Base-by-base conservation (phyloP, 1,140 invertebrate genomes). In the Lordiphosa clarofinis region DNA sequence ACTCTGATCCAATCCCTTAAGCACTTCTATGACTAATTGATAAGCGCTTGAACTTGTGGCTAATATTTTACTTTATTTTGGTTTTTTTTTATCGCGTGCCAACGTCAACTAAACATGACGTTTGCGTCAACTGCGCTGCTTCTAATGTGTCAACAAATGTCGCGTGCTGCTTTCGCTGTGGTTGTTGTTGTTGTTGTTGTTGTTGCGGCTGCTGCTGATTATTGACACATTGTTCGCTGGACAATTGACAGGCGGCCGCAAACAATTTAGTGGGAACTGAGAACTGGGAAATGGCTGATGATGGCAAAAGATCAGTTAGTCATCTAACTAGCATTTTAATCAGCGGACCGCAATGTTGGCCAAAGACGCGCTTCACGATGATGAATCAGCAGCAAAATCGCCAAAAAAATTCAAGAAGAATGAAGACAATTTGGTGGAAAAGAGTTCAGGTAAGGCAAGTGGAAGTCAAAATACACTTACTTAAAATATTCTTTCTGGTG, bases 21-120 rank as follows among this genome's bases (percentile, higher is more conserved):
- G 19, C 21, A 5, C n/a, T 31, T 3, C 43, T 53, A 69, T 69
- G 65, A 69, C 65, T 69, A 69, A 69, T 68, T 68, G 40, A 59
- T 53, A 37, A 60, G 61, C 40, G 47, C 54, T 49, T 24, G 24
- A 35, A 33, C n/a, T 31, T 24, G 37, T 28, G 31, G 46, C 46
- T 13, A 15, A 7, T 48, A 4, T 28, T 28, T 10, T 43, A 6
- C 4, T 47, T 33, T 36, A 9, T 38, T 21, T 37, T 36, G 0
- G 1, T n/a, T n/a, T n/a, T 21, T 28, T 56, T 73, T 78, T 81
- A 81, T 74, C 74, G 75, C 76, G 75, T 81, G 75, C 70, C 70
- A 53, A 39, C 56, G 63, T 36, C 52, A 38, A 33, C 57, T 24
- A 21, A 21, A 35, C 62, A 31, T 40, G 40, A 11, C 4, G 40